Evolutionary conservation across 2,888 invertebrate genomes (phyloP).

Genomic region (Gortyna flavago): DNA sequence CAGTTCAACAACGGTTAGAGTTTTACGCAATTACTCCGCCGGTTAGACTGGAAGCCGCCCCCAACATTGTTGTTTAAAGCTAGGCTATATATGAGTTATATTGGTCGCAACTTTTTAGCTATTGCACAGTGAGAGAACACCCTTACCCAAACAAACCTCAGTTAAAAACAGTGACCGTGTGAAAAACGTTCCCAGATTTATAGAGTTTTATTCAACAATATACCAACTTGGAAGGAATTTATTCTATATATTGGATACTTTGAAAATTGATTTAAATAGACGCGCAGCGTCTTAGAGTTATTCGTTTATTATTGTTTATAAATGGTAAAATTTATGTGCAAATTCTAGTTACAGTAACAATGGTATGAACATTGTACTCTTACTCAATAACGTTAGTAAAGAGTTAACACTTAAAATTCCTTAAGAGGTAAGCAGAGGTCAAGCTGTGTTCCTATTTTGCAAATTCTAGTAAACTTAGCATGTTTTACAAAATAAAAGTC

Average conservation of each 20-base stretch:
- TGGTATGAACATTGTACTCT: slow-evolving; percentile 15
- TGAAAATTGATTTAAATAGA: slow-evolving; percentile 59
- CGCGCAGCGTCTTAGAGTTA: slow-evolving; percentile 19
- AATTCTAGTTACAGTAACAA: slow-evolving; percentile 35
- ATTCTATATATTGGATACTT: slow-evolving; percentile 62
- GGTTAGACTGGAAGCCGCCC: neutral
- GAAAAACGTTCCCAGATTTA: slow-evolving; percentile 54
- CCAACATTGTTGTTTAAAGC: no score
- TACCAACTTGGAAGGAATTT: slow-evolving; percentile 42
- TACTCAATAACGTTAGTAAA: slow-evolving; percentile 3
- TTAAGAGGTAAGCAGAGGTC: neutral
- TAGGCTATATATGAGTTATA: neutral
- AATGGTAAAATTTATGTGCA: slow-evolving; percentile 26
- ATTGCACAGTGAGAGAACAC: slow-evolving; percentile 16
- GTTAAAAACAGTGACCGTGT: slow-evolving; percentile 56
- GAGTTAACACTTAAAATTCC: slow-evolving; percentile 5
- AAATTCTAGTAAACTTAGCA: neutral
- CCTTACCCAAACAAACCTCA: slow-evolving; percentile 47
- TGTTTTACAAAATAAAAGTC: neutral
- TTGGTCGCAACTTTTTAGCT: neutral
- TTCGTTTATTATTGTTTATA: slow-evolving; percentile 40
- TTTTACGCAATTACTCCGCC: neutral
- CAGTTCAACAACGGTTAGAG: no score
- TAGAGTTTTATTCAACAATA: slow-evolving; percentile 48
- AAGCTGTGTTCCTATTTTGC: neutral